A percentile compares a stretch with the other conserved stretches of the same genome.
Evolutionary conservation across 1,140 invertebrate species (phyloP).

Genomic region (Drosophila simulans): DNA sequence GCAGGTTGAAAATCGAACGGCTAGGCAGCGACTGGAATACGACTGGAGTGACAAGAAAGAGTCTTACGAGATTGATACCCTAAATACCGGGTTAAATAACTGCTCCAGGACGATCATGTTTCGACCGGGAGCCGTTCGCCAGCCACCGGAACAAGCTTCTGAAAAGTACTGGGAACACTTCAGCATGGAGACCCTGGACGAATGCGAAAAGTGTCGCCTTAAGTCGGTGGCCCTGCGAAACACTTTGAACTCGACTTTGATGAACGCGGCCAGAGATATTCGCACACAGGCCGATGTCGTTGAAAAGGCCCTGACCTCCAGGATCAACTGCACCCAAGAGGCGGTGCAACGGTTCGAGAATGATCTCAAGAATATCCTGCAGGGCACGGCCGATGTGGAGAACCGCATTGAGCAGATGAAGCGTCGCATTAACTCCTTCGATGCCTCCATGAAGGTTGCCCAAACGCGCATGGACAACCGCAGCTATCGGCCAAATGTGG

Average conservation of each 20-base stretch:
- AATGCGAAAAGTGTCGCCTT: slow-evolving; percentile 87
- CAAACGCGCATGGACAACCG: slow-evolving; percentile 91
- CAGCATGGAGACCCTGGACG: slow-evolving; percentile 88
- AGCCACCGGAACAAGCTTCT: slow-evolving; percentile 89
- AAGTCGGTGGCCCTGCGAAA: slow-evolving; percentile 87
- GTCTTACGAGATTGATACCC: slow-evolving; percentile 90
- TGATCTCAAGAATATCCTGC: slow-evolving; percentile 88
- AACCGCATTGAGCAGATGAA: slow-evolving; percentile 87
- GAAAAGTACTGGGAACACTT: slow-evolving; percentile 90
- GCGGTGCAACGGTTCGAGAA: slow-evolving; percentile 88
- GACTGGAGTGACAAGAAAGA: slow-evolving; percentile 96
- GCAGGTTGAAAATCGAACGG: slow-evolving; percentile 90
- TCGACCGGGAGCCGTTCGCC: slow-evolving; percentile 89
- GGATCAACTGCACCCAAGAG: slow-evolving; percentile 89
- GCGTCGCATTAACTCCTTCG: slow-evolving; percentile 87
- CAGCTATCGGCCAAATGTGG: slow-evolving; percentile 88
- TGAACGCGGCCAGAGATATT: slow-evolving; percentile 89
- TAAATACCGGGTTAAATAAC: slow-evolving; percentile 88
- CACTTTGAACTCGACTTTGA: slow-evolving; percentile 87
- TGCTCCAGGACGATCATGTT: slow-evolving; percentile 88
- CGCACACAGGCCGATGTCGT: slow-evolving; percentile 90
- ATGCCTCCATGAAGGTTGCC: slow-evolving; percentile 90
- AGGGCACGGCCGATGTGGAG: slow-evolving; percentile 90
- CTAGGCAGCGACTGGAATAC: slow-evolving; percentile 91
- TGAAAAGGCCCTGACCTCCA: slow-evolving; percentile 88